Percentiles rank a stretch among this genome's conserved stretches.
These are phyloP conservation scores for Podiceps cristatus DNA, from an alignment of 2,113 vertebrate species.

Conservation along the genomic window DNA sequence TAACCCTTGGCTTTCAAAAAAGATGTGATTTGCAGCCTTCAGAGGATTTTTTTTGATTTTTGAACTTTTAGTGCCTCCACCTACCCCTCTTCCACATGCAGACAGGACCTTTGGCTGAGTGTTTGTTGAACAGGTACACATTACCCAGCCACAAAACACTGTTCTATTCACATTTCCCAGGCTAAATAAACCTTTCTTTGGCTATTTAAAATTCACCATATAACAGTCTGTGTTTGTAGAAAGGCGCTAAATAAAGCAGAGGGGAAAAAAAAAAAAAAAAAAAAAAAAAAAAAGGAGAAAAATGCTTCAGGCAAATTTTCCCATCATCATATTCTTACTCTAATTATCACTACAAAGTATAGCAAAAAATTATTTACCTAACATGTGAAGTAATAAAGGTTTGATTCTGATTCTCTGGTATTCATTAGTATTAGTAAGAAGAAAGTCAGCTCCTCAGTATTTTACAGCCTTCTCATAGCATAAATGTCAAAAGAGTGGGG, in stretches of 20 bases:
- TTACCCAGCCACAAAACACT: background rate
- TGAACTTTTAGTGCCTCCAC: background rate
- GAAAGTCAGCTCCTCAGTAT: background rate
- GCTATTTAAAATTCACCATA: conserved; percentile 6
- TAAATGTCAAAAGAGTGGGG: background rate
- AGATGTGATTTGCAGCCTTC: conserved; percentile 8
- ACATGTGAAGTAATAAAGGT: background rate
- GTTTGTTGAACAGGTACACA: background rate
- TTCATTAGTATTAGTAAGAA: background rate
- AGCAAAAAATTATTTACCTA: background rate
- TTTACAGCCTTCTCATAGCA: background rate
- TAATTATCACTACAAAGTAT: conserved; percentile 8
- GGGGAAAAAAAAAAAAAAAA: background rate
- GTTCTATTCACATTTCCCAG: background rate
- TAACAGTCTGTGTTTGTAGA: background rate
- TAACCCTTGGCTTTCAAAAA: conserved; percentile 23
- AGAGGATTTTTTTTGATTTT: conserved; percentile 26
- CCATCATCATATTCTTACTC: background rate
- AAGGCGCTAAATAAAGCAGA: background rate
- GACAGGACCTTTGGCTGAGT: background rate
- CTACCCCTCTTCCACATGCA: background rate
- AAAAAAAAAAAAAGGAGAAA: background rate
- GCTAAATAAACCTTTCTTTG: background rate
- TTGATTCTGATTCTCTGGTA: background rate
- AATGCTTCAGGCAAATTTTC: conserved; percentile 12